These are phyloP conservation scores for Agrotis segetum DNA, from an alignment of 2,888 invertebrate species.

Conservation along the genomic window DNA sequence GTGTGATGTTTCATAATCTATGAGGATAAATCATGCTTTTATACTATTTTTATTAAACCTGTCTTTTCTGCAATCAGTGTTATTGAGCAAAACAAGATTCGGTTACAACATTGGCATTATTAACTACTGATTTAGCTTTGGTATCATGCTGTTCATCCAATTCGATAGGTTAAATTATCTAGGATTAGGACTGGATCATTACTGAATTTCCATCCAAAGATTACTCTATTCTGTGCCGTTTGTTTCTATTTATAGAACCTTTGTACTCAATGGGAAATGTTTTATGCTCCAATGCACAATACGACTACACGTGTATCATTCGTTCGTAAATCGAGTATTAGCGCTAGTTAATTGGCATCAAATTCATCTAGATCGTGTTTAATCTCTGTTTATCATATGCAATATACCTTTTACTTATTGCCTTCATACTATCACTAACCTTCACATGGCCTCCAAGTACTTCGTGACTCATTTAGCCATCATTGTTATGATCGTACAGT, in stretches of 20 bases:
- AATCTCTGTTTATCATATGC: not conserved
- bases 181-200: not conserved
- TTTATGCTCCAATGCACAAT: not conserved
- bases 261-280: not conserved
- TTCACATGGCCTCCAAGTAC: conserved; percentile 5
- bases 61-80: not conserved
- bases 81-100: conserved; percentile 6
- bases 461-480: conserved; percentile 16
- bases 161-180: too few relatives aligned
- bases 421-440: conserved; percentile 16
- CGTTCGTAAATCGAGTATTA: not conserved
- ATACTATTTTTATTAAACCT: conserved; percentile 7
- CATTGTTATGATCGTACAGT: not conserved
- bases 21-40: not conserved
- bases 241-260: not conserved
- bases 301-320: not conserved
- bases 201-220: not conserved
- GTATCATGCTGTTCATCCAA: not conserved
- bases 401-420: conserved; percentile 12
- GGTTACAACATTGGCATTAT: not conserved
- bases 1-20: conserved; percentile 7
- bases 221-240: not conserved
- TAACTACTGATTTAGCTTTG: not conserved
- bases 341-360: conserved; percentile 4
- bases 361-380: conserved; percentile 17